phyloP scores from a whole-genome alignment of 2,797 vertebrate species.

The Notolepis coatsorum region DNA sequence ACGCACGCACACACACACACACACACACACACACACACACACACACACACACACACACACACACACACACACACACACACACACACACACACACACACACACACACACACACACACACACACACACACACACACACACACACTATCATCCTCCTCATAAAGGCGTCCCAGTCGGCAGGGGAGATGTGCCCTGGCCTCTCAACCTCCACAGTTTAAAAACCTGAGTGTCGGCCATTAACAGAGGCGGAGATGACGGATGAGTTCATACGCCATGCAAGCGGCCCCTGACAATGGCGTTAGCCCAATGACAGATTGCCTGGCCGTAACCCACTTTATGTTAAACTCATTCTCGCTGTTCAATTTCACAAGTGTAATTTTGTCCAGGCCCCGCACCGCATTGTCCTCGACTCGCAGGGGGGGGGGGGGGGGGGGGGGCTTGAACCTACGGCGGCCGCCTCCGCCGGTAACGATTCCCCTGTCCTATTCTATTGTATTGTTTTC shows the following conservation, averaged over 20 bases:
- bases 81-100: conserved; percentile 12
- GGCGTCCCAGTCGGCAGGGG: conserved; percentile 49
- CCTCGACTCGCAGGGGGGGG: conserved; percentile 87
- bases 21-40: conserved; percentile 16
- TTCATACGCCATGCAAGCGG: conserved; percentile 98
- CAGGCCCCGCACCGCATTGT: conserved; percentile 89
- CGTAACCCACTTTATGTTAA: conserved; percentile 99
- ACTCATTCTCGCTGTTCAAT: conserved; percentile 99
- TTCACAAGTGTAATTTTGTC: conserved; percentile 99
- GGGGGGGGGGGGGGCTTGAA: conserved; percentile 57
- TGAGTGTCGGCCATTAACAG: conserved; percentile 91
- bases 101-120: conserved; percentile 21
- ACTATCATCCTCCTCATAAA: conserved; percentile 64
- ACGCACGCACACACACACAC: conserved; percentile 11
- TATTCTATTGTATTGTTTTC: conserved; percentile 99
- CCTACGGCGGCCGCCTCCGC: conserved; percentile 81
- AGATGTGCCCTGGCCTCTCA: conserved; percentile 53
- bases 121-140: conserved; percentile 40
- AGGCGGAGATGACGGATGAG: conserved; percentile 97
- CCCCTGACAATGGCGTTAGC: conserved; percentile 95
- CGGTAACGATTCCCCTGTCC: conserved; percentile 95
- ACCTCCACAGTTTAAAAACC: conserved; percentile 84
- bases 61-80: conserved; percentile 11
- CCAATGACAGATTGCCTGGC: conserved; percentile 97
- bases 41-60: conserved; percentile 8